Base-by-base conservation (phyloP, 2,888 invertebrate species). In the Parelbella ahira region DNA sequence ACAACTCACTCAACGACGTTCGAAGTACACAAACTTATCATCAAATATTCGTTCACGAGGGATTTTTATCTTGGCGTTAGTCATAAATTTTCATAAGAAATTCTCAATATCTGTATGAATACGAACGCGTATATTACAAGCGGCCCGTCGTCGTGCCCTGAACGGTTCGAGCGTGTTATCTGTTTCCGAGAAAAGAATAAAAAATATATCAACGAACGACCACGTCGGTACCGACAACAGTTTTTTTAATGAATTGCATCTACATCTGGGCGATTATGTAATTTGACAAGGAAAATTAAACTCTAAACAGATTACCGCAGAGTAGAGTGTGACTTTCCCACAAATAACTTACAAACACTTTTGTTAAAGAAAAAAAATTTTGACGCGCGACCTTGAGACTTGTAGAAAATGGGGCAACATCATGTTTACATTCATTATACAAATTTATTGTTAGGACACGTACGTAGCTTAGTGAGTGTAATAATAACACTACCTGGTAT, bases 131-230 rank as follows among this genome's bases (percentile, higher is more conserved):
- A 63, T 68, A 61, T 63, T 60, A 62, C 58, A 63, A 72, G 67
- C 66, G 63, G 53, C 50, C n/a, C n/a, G n/a, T n/a, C 58, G 63
- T 63, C 68, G 62, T 47, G 66, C 56, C 49, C 56, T 56, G 47
- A 53, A 51, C 53, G 50, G 44, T 55, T 49, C 51, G 54, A 55
- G 47, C 53, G 44, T 42, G 62, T 73, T 74, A 75, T 76, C 73
- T 56, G 39, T 48, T 77, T 77, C 73, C 44, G 43, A 70, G 79
- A 80, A 80, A 60, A 58, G 63, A 63, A 72, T 2, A 60, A 58
- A 63, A 63, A 72, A 71, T 64, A 61, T 60, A 45, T 39, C 44
- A 47, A 64, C 60, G 60, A 68, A 66, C 68, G 47, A 56, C 46
- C 52, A 54, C 60, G 49, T 55, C 55, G 38, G 53, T 57, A 47